Evolutionary conservation across 1,140 invertebrate species (phyloP).

Genomic region (Eciton burchellii): DNA sequence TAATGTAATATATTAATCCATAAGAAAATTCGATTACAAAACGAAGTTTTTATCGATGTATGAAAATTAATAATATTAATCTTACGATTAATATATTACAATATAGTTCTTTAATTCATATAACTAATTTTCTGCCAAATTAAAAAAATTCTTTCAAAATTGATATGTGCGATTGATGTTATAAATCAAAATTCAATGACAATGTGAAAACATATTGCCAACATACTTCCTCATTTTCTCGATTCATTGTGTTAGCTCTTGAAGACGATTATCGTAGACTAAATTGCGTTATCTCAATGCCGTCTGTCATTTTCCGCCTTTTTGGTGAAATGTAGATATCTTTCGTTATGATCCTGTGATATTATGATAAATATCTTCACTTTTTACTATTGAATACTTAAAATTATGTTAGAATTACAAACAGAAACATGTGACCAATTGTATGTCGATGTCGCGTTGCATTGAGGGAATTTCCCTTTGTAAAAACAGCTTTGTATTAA

Average conservation of each 20-base stretch:
- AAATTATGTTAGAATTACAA: not conserved
- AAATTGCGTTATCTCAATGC: slow-evolving; percentile 22
- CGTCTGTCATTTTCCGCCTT: slow-evolving; percentile 5
- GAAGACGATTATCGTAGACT: slow-evolving; percentile 32
- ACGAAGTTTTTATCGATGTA: too few species aligned
- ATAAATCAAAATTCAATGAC: too few species aligned
- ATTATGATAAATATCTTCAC: slow-evolving; percentile 1
- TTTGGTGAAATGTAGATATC: slow-evolving; percentile 27
- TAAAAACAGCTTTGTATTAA: not conserved
- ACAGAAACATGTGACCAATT: not conserved
- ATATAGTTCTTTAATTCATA: too few species aligned
- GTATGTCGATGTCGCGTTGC: not conserved
- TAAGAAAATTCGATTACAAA: too few species aligned
- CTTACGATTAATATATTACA: too few species aligned
- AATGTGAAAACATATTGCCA: too few species aligned
- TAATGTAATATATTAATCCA: too few species aligned
- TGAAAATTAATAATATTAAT: too few species aligned
- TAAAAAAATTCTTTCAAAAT: too few species aligned
- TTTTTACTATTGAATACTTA: not conserved
- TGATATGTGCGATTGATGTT: too few species aligned
- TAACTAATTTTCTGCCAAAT: too few species aligned
- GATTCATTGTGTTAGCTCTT: slow-evolving; percentile 77
- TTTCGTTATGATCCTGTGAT: not conserved
- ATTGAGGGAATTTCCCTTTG: not conserved
- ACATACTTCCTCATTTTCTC: slow-evolving; percentile 83